Conservation (phyloP, 2,113 vertebrate species). For the Rhinolophus sinicus region DNA sequence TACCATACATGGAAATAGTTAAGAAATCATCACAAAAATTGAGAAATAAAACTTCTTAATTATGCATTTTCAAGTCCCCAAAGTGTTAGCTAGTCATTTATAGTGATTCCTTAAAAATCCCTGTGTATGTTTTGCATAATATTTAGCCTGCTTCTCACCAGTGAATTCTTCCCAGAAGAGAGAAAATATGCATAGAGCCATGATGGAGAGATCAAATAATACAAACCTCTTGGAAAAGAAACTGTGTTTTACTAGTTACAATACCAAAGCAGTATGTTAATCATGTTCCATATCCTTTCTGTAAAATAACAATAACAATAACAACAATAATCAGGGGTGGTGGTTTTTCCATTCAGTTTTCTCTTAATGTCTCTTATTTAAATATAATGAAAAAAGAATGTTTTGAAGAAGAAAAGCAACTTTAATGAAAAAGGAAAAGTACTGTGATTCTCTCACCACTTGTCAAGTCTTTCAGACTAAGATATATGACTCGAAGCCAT, state of each 20-base stretch:
- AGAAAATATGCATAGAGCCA: neutral
- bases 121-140: neutral
- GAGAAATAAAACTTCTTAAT: neutral
- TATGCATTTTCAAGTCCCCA: neutral
- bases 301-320: neutral
- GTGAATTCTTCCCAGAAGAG: neutral
- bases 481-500: conserved; percentile 64
- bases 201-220: neutral
- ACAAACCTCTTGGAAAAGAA: neutral
- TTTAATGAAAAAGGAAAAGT: conserved; percentile 42
- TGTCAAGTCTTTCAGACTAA: conserved; percentile 69
- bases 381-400: neutral
- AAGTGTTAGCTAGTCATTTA: neutral
- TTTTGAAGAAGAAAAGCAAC: conserved; percentile 45
- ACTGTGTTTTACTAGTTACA: neutral
- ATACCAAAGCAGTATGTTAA: neutral
- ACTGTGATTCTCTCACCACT: neutral
- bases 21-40: neutral
- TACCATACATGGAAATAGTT: neutral
- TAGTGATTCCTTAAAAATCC: neutral
- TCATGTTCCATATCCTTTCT: neutral
- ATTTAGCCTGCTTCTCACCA: neutral
- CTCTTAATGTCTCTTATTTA: conserved; percentile 27
- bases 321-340: neutral
- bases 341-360: neutral